A percentile compares a stretch with the other conserved stretches of the same genome.
phyloP scores from a whole-genome alignment of 2,797 vertebrate genomes.

The Cuculus canorus region DNA sequence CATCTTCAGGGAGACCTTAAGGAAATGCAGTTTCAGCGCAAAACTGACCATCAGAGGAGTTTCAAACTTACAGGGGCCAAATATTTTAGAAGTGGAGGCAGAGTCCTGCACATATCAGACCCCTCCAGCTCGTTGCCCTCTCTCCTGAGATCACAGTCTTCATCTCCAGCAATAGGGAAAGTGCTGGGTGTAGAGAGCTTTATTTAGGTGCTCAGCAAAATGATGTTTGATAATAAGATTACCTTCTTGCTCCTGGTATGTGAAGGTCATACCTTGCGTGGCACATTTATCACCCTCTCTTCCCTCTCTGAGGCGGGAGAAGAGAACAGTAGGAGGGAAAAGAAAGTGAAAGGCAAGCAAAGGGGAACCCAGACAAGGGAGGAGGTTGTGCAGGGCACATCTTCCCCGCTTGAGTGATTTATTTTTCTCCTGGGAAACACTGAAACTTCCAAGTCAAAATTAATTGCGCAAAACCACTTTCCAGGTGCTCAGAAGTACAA shows the following conservation, averaged over 20 bases:
- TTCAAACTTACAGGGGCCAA: not conserved
- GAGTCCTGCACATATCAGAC: not conserved
- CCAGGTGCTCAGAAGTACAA: conserved; percentile 46
- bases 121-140: not conserved
- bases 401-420: conserved; percentile 12
- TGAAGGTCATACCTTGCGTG: not conserved
- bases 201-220: not conserved
- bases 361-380: not conserved
- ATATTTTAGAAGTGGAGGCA: not conserved
- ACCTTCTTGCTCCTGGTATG: not conserved
- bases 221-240: not conserved
- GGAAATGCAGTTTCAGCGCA: not conserved
- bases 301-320: not conserved
- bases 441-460: conserved; percentile 49
- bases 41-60: not conserved
- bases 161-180: not conserved
- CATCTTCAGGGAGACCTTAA: not conserved
- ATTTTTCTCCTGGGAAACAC: conserved; percentile 36
- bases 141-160: not conserved
- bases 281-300: not conserved
- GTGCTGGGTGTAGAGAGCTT: not conserved
- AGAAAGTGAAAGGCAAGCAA: not conserved
- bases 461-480: conserved; percentile 58
- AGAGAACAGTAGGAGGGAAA: conserved; percentile 22
- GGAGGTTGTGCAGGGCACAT: not conserved